Conservation (phyloP, 1,140 invertebrate species). For the Brachystomella parvula region DNA sequence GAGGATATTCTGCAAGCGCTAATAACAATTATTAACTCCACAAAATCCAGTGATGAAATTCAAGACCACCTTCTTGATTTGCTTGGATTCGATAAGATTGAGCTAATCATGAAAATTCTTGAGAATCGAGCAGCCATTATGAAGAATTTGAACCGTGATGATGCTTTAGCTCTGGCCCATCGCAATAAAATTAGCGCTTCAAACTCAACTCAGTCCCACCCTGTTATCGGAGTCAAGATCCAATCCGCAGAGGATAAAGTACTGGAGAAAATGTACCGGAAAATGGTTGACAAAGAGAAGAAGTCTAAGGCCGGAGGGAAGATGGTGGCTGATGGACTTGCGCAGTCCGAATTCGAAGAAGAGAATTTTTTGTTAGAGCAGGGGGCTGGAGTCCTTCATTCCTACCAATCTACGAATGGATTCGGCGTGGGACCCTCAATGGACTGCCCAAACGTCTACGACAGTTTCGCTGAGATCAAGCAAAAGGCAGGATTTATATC, state of each 20-base stretch:
- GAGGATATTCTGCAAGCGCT: constrained; percentile 55
- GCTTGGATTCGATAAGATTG: constrained; percentile 77
- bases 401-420: constrained; percentile 13
- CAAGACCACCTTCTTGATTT: constrained; percentile 77
- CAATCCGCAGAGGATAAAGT: constrained; percentile 76
- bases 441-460: constrained; percentile 22
- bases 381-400: background rate
- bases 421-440: constrained; percentile 1
- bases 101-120: constrained; percentile 70
- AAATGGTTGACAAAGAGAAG: constrained; percentile 89
- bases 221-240: constrained; percentile 45
- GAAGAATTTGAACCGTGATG: constrained; percentile 19
- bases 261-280: constrained; percentile 69
- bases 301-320: constrained; percentile 54
- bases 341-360: background rate
- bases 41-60: constrained; percentile 60
- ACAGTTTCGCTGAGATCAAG: constrained; percentile 52
- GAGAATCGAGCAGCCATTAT: constrained; percentile 50
- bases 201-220: constrained; percentile 27
- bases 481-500: constrained; percentile 64
- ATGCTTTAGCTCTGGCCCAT: constrained; percentile 23
- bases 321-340: background rate
- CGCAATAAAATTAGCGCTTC: constrained; percentile 23
- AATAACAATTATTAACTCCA: constrained; percentile 53
- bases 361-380: no score